Percentiles rank a stretch among this genome's conserved stretches.
Evolutionary conservation across 1,140 invertebrate species (phyloP).

Genomic region (Episyrphus balteatus): DNA sequence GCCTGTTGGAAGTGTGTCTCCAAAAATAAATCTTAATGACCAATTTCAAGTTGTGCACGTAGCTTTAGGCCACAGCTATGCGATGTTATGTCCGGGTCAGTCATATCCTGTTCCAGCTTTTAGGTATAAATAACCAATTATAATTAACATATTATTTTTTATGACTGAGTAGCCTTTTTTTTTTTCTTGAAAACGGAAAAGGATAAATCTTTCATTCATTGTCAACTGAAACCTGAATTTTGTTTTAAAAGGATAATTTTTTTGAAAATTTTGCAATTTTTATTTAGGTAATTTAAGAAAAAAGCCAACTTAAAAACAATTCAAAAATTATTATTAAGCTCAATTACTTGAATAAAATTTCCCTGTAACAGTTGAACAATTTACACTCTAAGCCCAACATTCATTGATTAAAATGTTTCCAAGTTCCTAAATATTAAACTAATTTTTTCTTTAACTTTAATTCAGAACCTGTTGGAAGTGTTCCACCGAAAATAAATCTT

Average conservation of each 20-base stretch:
- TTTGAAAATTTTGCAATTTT: no score
- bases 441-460: background rate
- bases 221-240: no score
- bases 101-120: constrained; percentile 49
- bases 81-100: constrained; percentile 53
- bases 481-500: constrained; percentile 51
- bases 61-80: constrained; percentile 48
- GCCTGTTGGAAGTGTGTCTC: constrained; percentile 55
- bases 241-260: no score
- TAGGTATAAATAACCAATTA: constrained; percentile 44
- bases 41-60: constrained; percentile 43
- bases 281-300: no score
- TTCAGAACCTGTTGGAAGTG: constrained; percentile 56
- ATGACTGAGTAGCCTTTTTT: no score
- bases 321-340: no score
- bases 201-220: no score
- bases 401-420: background rate
- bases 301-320: no score
- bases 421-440: background rate
- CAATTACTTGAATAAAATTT: no score
- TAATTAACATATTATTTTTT: background rate
- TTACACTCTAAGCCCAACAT: no score
- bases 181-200: no score
- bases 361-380: no score
- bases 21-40: constrained; percentile 45